Conservation (phyloP, 2,888 invertebrate genomes). For the Oasisia sp. region DNA sequence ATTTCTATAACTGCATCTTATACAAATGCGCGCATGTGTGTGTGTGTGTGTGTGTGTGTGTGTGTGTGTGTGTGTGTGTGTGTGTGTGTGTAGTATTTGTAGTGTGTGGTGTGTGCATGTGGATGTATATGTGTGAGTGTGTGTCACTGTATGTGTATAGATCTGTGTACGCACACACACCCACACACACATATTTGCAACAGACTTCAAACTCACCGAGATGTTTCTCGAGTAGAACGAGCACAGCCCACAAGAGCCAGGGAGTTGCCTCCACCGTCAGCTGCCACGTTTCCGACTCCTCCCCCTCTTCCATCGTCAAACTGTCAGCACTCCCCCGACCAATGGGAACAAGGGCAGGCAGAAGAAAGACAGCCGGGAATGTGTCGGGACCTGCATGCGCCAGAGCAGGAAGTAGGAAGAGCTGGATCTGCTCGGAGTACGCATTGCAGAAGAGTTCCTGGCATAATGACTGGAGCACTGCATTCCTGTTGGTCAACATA, state of each 20-base stretch:
- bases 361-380: background rate
- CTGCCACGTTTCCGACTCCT: background rate
- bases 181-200: too few relatives aligned
- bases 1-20: background rate
- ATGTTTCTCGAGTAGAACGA: slow-evolving; percentile 75
- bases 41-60: background rate
- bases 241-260: slow-evolving; percentile 77
- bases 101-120: too few relatives aligned
- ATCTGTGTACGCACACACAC: too few relatives aligned
- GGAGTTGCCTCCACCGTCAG: slow-evolving; percentile 70
- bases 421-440: slow-evolving; percentile 60
- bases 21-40: background rate
- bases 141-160: too few relatives aligned
- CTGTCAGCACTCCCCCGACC: slow-evolving; percentile 56
- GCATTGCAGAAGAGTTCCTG: slow-evolving; percentile 57
- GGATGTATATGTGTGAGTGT: too few relatives aligned
- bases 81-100: too few relatives aligned
- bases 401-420: slow-evolving; percentile 63
- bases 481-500: slow-evolving; percentile 35
- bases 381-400: slow-evolving; percentile 43
- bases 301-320: slow-evolving; percentile 40
- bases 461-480: slow-evolving; percentile 44
- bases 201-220: slow-evolving; percentile 71
- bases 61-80: too few relatives aligned
- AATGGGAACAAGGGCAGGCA: slow-evolving; percentile 59